phyloP scores from a whole-genome alignment of 2,113 vertebrate species.

The Pluvialis apricaria region DNA sequence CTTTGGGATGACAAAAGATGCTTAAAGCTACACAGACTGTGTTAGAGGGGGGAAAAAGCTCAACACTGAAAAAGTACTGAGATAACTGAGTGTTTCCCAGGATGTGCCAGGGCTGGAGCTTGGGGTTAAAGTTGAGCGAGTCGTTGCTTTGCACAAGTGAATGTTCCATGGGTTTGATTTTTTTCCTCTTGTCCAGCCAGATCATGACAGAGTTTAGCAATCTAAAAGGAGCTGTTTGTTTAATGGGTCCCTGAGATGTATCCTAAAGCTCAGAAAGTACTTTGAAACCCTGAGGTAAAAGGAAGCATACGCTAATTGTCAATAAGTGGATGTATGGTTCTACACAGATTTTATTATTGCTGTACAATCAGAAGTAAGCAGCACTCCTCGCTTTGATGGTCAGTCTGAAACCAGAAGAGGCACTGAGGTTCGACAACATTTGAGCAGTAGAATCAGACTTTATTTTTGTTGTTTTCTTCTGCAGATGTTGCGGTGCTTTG shows the following conservation, averaged over 20 bases:
- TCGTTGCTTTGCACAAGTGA: rapidly evolving
- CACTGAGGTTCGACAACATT: rapidly evolving
- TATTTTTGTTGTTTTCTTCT: not conserved
- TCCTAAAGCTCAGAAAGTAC: not conserved
- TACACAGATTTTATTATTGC: not conserved
- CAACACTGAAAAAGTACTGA: not conserved
- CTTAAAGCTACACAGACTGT: not conserved
- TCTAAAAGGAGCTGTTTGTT: not conserved
- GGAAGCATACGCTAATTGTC: not conserved
- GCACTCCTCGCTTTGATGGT: not conserved
- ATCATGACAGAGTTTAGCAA: not conserved
- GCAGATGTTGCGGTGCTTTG: not conserved
- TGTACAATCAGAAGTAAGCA: not conserved
- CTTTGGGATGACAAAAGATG: not conserved
- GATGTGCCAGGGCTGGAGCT: not conserved
- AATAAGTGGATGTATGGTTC: not conserved
- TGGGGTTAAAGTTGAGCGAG: not conserved
- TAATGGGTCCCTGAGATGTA: not conserved
- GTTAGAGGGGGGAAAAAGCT: not conserved
- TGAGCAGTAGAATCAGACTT: not conserved
- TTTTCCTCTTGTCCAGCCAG: not conserved
- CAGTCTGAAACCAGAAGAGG: not conserved
- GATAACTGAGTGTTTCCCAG: not conserved
- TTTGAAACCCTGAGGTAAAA: not conserved
- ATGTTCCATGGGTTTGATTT: not conserved